Evolutionary conservation across 2,888 invertebrate genomes (phyloP), one percentile per base, ranked within the genome.

Genomic region (Sicus ferrugineus): DNA sequence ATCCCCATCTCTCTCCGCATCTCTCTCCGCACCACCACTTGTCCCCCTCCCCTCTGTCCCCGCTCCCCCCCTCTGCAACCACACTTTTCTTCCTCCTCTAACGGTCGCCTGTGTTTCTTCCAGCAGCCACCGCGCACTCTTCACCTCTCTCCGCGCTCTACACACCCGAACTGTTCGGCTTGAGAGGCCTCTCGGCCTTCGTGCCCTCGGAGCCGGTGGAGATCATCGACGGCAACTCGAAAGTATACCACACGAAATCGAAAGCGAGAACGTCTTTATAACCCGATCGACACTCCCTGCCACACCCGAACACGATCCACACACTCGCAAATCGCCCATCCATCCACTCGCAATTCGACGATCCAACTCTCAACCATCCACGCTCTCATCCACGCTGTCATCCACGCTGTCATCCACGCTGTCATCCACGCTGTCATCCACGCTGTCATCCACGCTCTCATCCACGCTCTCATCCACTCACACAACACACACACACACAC

Each of bases 211-310:
- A 87, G 54, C 87, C 88, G 1, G 87, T 88, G 67, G 86, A 88
- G 78, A 89, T 88, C 9, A 87, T 88, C 75, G 84, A 88, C 71
- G 90, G 90, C 70, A 89, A 90, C 81, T 90, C 90, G n/a, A 90
- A 88, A 88, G 90, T 90, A 86, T 81, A 79, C 77, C 78, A 76
- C 70, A 75, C 78, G 76, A 74, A 76, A 72, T 70, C 73, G 11
- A 70, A 73, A 23, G 54, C 31, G 28, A 65, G 54, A 54, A 26
- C 46, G 9, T n/a, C 42, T 28, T n/a, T 48, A n/a, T 63, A 46
- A 48, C 14, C 9, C 38, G 11, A 1, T 9, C n/a, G 2, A 16
- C 34, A 7, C n/a, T 34, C 65, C 23, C 30, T 26, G 16, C 3
- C 46, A 50, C 61, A 3, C 3, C 3, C 3, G n/a, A 38, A 54